Evolutionary conservation across 2,113 vertebrate species (phyloP), one percentile per base, ranked within the genome.

Genomic region (Struthidea cinerea): DNA sequence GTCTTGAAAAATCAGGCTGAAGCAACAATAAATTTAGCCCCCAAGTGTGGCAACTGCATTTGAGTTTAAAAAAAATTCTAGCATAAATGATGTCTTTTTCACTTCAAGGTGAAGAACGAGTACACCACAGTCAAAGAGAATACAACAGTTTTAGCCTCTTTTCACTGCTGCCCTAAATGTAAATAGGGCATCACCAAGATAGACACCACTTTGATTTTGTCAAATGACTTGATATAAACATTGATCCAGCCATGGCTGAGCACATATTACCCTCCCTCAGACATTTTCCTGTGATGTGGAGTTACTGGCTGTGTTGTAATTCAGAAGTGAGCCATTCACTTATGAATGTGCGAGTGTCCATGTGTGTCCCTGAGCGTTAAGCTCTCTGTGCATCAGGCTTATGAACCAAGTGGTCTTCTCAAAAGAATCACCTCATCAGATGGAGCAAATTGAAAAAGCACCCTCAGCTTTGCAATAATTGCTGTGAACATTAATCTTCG

Each of bases 361-460:
- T 86, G 60, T 88, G 91, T 97, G 85, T 97, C 96, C 93, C 92
- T 96, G 74, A 27, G 35, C 77, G 57, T 94, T 97, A 97, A 96
- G 57, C 47, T 89, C 57, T 94, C 56, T 75, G 76, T 97, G 85
- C 50, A 88, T 95, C 87, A 78, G 64, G 86, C 97, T 97, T 97
- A 93, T 95, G 84, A 95, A 64, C 82, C 89, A 93, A 94, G 90
- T 93, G 94, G 76, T 96, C 93, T 98, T 93, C 96, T 97, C 91
- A 87, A 96, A 97, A 94, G 95, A 95, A 97, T 96, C 96, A 95
- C 93, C 95, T 95, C 80, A 96, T 96, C 95, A 95, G 60, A 68
- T 90, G 78, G 91, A 95, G 74, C 86, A 97, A 97, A 97, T 95
- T 96, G 91, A 94, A 98, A 94, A 97, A 96, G 49, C 44, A 89